These are phyloP conservation scores for Halichoerus grypus DNA, from an alignment of 2,113 vertebrate species.

Conservation along the genomic window DNA sequence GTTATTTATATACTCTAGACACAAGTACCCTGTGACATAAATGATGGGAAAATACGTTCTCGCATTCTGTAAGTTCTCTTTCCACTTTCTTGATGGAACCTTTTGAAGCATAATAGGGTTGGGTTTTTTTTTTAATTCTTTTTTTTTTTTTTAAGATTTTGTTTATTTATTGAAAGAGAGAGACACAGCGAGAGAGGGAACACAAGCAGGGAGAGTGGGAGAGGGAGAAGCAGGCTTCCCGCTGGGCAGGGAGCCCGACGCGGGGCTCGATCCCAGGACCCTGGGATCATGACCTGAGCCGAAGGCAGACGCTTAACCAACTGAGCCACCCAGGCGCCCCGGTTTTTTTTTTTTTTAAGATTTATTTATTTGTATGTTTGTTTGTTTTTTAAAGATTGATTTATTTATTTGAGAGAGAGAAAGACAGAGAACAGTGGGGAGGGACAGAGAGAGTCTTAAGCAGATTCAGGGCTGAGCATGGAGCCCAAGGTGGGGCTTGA, in stretches of 20 bases:
- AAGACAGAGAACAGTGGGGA: neutral
- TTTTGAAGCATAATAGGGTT: neutral
- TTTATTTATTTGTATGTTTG: neutral
- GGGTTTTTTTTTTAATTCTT: neutral
- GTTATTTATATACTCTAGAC: neutral
- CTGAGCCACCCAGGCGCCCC: too few species aligned
- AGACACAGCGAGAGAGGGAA: too few species aligned
- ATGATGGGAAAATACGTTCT: conserved; percentile 22
- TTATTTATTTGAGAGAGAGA: neutral
- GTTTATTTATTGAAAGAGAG: neutral
- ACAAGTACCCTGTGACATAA: neutral
- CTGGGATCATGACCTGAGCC: too few species aligned
- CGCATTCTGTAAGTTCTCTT: neutral
- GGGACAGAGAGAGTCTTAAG: neutral
- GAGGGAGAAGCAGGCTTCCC: too few species aligned
- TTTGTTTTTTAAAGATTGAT: neutral
- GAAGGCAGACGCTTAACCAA: too few species aligned
- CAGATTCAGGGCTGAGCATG: neutral
- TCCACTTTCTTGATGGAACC: neutral
- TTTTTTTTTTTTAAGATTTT: neutral
- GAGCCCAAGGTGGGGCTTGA: neutral
- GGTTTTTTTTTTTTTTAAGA: neutral
- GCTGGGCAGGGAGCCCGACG: too few species aligned
- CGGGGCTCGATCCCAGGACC: too few species aligned
- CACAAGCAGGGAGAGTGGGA: too few species aligned